Percentiles rank a stretch among this genome's conserved stretches.
These are phyloP conservation scores for Athrips mouffetella DNA, from an alignment of 2,888 invertebrate species.

Conservation along the genomic window DNA sequence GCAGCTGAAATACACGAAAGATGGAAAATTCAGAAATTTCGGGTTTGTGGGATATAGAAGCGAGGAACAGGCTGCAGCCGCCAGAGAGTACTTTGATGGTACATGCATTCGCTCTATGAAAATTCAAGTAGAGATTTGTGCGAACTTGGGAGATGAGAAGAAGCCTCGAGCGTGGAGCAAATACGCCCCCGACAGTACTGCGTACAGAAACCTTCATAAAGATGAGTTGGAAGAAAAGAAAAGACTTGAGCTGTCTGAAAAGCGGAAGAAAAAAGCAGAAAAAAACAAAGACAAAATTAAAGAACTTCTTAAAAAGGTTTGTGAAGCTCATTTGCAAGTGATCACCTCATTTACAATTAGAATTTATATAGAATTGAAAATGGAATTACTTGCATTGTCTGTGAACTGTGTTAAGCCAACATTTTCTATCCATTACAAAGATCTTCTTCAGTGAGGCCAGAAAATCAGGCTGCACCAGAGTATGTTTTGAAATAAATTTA, in stretches of 20 bases:
- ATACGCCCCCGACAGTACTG: conserved; percentile 87
- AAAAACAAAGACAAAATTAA: conserved; percentile 78
- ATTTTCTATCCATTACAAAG: too few species aligned
- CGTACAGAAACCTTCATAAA: conserved; percentile 76
- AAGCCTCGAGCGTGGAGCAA: conserved; percentile 97
- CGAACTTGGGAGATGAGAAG: conserved; percentile 80
- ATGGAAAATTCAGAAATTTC: conserved; percentile 95
- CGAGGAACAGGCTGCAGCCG: conserved; percentile 87
- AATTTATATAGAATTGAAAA: too few species aligned
- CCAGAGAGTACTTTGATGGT: conserved; percentile 88
- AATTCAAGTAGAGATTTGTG: conserved; percentile 87
- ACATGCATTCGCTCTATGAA: conserved; percentile 90
- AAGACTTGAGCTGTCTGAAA: conserved; percentile 23
- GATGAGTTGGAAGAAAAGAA: conserved; percentile 52
- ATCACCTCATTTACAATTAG: not conserved
- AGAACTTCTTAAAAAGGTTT: conserved; percentile 83
- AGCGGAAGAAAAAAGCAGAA: conserved; percentile 43
- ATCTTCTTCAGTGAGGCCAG: too few species aligned
- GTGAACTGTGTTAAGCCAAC: too few species aligned
- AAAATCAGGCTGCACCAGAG: too few species aligned
- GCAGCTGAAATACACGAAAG: conserved; percentile 93
- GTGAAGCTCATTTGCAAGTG: too few species aligned
- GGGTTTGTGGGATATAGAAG: conserved; percentile 94
- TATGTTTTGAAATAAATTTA: too few species aligned
- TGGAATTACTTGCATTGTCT: too few species aligned